Evolutionary conservation across 2,113 vertebrate species (phyloP).

Genomic region (Odontophorus gujanensis): DNA sequence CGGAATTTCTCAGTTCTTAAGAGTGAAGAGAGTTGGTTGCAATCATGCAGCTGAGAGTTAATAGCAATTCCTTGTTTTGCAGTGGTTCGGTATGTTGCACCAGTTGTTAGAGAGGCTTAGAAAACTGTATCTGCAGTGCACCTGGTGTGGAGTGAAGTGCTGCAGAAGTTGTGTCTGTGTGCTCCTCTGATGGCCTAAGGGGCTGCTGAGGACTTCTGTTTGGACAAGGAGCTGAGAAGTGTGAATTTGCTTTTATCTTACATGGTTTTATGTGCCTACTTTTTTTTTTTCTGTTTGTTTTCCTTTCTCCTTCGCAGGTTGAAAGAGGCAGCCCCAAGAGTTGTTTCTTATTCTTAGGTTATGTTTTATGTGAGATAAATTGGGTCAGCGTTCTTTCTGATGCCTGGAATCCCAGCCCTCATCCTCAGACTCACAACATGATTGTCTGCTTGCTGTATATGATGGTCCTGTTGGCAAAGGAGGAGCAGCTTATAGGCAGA

Average conservation of each 20-base stretch:
- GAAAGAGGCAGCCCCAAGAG: slow-evolving; percentile 97
- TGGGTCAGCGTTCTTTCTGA: slow-evolving; percentile 94
- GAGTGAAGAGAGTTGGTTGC: not conserved
- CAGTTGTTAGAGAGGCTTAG: not conserved
- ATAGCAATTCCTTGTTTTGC: not conserved
- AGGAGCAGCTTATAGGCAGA: slow-evolving; percentile 85
- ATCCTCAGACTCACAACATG: slow-evolving; percentile 82
- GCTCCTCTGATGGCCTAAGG: not conserved
- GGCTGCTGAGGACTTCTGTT: not conserved
- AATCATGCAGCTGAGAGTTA: not conserved
- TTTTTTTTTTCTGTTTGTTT: not conserved
- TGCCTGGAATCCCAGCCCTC: slow-evolving; percentile 82
- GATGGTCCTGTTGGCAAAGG: slow-evolving; percentile 93
- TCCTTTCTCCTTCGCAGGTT: slow-evolving; percentile 78
- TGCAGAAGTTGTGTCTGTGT: not conserved
- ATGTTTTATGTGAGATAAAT: slow-evolving; percentile 92
- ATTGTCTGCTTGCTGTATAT: slow-evolving; percentile 93
- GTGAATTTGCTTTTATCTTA: not conserved
- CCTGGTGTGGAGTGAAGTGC: not conserved
- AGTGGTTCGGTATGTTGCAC: not conserved
- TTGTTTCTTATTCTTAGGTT: slow-evolving; percentile 94
- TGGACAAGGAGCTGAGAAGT: not conserved
- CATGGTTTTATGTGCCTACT: not conserved
- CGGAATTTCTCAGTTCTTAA: not conserved
- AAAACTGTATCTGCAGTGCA: not conserved